Conservation (phyloP, 2,888 invertebrate genomes). For the Elegia similella region DNA sequence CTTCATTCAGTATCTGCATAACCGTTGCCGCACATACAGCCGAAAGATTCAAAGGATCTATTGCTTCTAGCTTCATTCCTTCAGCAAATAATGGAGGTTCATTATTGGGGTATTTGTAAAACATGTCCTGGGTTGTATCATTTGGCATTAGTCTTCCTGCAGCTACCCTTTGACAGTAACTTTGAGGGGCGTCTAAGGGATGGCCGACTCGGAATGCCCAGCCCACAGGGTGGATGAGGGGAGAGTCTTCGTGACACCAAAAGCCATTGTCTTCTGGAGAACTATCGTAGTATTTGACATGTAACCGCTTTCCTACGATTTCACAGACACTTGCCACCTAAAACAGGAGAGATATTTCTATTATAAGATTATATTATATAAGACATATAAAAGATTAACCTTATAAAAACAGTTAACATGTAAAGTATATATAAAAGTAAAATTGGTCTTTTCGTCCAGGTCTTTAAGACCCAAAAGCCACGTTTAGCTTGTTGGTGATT, state of each 20-base stretch:
- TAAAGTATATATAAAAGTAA: too few species aligned
- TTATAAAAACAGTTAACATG: too few species aligned
- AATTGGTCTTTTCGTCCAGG: too few species aligned
- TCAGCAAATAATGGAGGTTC: constrained; percentile 85
- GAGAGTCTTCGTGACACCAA: constrained; percentile 98
- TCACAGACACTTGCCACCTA: constrained; percentile 93
- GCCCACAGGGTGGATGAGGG: constrained; percentile 97
- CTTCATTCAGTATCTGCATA: constrained; percentile 94
- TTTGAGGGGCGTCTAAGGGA: constrained; percentile 90
- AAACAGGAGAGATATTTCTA: constrained; percentile 2
- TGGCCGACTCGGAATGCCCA: constrained; percentile 97
- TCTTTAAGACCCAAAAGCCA: too few species aligned
- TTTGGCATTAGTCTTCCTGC: constrained; percentile 86
- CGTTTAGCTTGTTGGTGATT: too few species aligned
- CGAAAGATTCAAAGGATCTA: constrained; percentile 97
- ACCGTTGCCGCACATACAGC: constrained; percentile 97
- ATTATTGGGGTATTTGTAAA: constrained; percentile 83
- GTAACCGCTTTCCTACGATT: constrained; percentile 95
- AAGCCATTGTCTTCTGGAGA: constrained; percentile 91
- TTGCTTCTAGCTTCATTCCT: constrained; percentile 98
- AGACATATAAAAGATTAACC: too few species aligned
- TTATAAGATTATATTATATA: background rate
- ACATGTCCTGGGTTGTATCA: constrained; percentile 91
- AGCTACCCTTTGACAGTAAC: constrained; percentile 88
- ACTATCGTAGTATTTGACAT: constrained; percentile 94